Evolutionary conservation across 2,888 invertebrate species (phyloP).

Genomic region (Sminthurinus aureus): DNA sequence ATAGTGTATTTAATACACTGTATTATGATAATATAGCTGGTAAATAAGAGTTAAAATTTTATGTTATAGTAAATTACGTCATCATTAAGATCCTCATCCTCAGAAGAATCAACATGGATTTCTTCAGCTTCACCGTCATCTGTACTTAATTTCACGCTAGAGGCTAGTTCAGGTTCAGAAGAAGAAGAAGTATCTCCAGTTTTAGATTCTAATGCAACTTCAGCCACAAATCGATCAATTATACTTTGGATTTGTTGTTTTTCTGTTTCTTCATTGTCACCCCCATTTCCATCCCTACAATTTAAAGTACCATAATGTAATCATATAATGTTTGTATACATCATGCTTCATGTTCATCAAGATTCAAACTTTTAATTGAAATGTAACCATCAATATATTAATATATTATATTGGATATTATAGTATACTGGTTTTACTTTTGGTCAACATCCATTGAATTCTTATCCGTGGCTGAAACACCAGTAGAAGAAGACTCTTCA

Average conservation of each 20-base stretch:
- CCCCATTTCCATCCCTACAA: conserved; percentile 2
- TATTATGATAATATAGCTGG: too few species aligned
- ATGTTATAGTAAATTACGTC: too few species aligned
- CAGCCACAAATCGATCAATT: conserved; percentile 42
- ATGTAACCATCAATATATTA: too few species aligned
- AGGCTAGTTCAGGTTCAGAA: not conserved
- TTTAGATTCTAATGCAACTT: too few species aligned
- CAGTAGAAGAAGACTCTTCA: not conserved
- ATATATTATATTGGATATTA: not conserved
- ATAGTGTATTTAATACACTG: too few species aligned
- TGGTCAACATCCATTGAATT: conserved; percentile 9
- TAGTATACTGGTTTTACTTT: not conserved
- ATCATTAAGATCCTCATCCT: too few species aligned
- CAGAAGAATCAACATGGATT: too few species aligned
- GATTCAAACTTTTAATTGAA: too few species aligned
- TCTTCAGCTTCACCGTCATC: too few species aligned
- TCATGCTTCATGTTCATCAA: not conserved
- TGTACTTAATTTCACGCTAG: not conserved
- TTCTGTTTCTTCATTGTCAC: conserved; percentile 52
- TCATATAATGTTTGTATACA: not conserved
- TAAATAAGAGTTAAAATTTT: too few species aligned
- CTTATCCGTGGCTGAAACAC: not conserved
- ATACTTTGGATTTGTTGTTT: conserved; percentile 50
- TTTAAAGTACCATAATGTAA: not conserved
- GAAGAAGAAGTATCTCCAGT: conserved; percentile 18